These are phyloP conservation scores for Epiblema foenella DNA, from an alignment of 2,888 invertebrate species.

Conservation along the genomic window DNA sequence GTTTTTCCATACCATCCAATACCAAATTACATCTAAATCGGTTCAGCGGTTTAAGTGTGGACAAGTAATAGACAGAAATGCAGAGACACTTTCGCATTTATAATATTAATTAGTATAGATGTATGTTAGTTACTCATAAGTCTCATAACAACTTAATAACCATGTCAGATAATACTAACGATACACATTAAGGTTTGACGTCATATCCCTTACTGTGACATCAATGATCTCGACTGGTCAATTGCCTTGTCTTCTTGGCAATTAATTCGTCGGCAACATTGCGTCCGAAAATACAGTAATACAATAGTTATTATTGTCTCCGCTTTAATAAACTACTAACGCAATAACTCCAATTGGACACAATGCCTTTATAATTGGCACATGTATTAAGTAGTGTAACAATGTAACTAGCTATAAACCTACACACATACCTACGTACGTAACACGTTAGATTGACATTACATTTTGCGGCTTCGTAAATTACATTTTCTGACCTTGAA, in stretches of 20 bases:
- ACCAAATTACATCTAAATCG: too few relatives aligned
- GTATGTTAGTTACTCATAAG: not conserved
- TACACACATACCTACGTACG: too few relatives aligned
- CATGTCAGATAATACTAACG: not conserved
- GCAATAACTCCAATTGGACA: conserved; percentile 12
- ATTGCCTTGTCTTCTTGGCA: conserved; percentile 43
- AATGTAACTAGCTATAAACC: too few relatives aligned
- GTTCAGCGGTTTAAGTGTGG: too few relatives aligned
- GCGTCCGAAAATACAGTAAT: conserved; percentile 32
- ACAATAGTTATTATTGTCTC: conserved; percentile 9
- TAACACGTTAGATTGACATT: not conserved
- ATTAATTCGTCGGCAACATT: conserved; percentile 23
- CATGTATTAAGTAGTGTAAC: not conserved
- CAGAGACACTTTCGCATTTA: too few relatives aligned
- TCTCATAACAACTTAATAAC: not conserved
- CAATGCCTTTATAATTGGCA: conserved; percentile 10
- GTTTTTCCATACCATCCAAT: too few relatives aligned
- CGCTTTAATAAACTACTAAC: conserved; percentile 1
- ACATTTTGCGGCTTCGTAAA: conserved; percentile 9
- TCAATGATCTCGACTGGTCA: conserved; percentile 44
- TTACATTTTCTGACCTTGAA: conserved; percentile 8
- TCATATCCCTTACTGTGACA: conserved; percentile 36
- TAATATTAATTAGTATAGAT: too few relatives aligned
- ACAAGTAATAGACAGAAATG: too few relatives aligned
- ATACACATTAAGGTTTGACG: conserved; percentile 29